Base-by-base conservation (phyloP, 1,140 invertebrate genomes). In the Drepana arcuata region DNA sequence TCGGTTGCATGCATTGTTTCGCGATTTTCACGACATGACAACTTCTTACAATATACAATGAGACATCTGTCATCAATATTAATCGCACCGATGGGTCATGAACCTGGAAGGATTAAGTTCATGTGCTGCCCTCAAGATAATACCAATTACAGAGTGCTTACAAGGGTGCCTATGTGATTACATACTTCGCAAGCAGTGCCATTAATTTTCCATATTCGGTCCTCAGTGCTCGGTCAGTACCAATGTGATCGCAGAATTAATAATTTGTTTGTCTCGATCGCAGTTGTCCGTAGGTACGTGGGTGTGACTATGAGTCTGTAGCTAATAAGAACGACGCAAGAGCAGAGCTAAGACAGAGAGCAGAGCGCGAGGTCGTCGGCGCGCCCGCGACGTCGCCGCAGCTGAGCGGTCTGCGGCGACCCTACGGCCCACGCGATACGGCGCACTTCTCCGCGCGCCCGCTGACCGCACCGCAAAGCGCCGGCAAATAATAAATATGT, bases 401-500 rank as follows among this genome's bases (percentile, higher is more conserved):
- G 34, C 34, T 30, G 29, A 9, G 4, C 18, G 18, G 4, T 4
- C 49, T 31, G 48, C 62, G 23, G 26, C 55, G 64, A 72, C 72
- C 66, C 67, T 81, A 78, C 52, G 47, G 41, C 73, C 55, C 57
- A 53, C 56, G 51, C 43, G 69, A 81, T 79, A 81, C 79, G 61
- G 74, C 62, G 45, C 64, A 81, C 53, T 63, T 64, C 70, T 63
- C 62, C 56, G 53, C 66, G 70, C 66, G 60, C 71, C 30, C 38
- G 58, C 69, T 72, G 71, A 77, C 72, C 77, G 78, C 65, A 78
- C 64, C 73, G 62, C 64, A 62, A n/a, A n/a, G 47, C 66, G 56
- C 62, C 72, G 69, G 69, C 77, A 77, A 78, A 77, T 78, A 78
- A 81, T 81, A 81, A 81, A 82, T 82, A 82, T 81, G 77, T 81